Evolutionary conservation across 2,888 invertebrate genomes (phyloP).

Genomic region (Sarcophaga variegata): DNA sequence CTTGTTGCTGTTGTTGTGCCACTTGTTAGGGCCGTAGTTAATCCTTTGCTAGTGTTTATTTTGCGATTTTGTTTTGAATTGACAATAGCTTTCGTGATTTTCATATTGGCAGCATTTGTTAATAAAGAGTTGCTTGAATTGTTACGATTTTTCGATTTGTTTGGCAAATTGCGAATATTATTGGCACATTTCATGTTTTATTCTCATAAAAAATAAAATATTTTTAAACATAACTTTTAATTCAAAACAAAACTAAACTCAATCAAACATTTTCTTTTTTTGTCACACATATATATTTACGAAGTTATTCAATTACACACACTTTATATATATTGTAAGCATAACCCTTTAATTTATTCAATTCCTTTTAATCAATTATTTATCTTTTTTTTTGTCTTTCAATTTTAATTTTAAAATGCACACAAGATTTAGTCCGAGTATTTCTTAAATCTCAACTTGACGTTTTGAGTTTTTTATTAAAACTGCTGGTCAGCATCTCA

Average conservation of each 20-base stretch:
- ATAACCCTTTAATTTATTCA: not conserved
- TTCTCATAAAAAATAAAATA: conserved; percentile 12
- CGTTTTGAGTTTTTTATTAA: conserved; percentile 68
- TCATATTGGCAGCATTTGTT: conserved; percentile 78
- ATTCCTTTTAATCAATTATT: not conserved
- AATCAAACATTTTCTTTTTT: conserved; percentile 33
- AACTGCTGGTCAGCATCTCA: conserved; percentile 66
- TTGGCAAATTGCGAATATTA: conserved; percentile 30
- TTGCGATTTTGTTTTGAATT: conserved; percentile 73
- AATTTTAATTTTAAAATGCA: not conserved
- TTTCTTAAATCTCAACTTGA: conserved; percentile 45
- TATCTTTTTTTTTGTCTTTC: conserved; percentile 13
- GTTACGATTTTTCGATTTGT: conserved; percentile 49
- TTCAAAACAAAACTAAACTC: conserved; percentile 9
- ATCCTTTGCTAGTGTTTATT: conserved; percentile 48
- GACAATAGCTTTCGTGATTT: conserved; percentile 75
- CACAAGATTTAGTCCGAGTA: conserved; percentile 41
- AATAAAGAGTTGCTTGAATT: conserved; percentile 70
- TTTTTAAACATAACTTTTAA: conserved; percentile 1
- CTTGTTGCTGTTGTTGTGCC: conserved; percentile 2
- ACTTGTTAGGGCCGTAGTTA: conserved; percentile 31
- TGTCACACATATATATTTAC: not conserved
- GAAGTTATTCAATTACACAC: too few species aligned
- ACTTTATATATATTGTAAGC: too few species aligned
- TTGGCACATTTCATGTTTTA: conserved; percentile 67